Percentiles rank a stretch among this genome's conserved stretches.
Evolutionary conservation across 2,113 vertebrate species (phyloP).

Genomic region (Coreoperca whiteheadi): DNA sequence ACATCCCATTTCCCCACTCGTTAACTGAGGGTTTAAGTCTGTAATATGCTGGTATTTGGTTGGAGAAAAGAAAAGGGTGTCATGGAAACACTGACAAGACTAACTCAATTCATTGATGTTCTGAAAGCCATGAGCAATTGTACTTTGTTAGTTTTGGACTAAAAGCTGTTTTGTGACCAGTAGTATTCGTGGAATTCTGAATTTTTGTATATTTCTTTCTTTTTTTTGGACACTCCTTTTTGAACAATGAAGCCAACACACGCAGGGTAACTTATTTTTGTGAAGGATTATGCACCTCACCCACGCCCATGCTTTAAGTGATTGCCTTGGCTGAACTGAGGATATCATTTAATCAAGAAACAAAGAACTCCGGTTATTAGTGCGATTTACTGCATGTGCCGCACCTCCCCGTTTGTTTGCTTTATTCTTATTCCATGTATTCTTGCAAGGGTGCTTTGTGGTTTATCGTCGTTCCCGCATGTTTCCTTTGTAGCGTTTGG

Average conservation of each 20-base stretch:
- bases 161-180: neutral
- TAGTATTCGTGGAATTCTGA: slow-evolving; percentile 8
- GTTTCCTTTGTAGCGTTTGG: slow-evolving; percentile 16
- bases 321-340: slow-evolving; percentile 1
- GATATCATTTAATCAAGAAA: neutral
- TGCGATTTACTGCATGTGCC: neutral
- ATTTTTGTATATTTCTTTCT: slow-evolving; percentile 27
- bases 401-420: slow-evolving; percentile 7
- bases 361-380: neutral
- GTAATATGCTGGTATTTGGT: neutral
- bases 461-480: slow-evolving; percentile 6
- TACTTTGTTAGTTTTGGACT: slow-evolving; percentile 8
- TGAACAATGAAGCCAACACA: slow-evolving; percentile 37
- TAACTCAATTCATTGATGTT: neutral
- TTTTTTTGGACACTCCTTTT: slow-evolving; percentile 32
- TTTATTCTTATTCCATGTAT: slow-evolving; percentile 3
- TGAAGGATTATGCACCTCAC: neutral
- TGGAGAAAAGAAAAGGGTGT: neutral
- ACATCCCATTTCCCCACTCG: neutral
- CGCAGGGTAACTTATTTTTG: slow-evolving; percentile 38
- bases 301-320: slow-evolving; percentile 1
- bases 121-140: neutral
- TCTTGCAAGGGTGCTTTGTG: neutral
- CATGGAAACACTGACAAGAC: neutral
- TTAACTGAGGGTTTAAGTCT: neutral